Conservation (phyloP, 2,113 vertebrate genomes). For the Pedionomus torquatus region DNA sequence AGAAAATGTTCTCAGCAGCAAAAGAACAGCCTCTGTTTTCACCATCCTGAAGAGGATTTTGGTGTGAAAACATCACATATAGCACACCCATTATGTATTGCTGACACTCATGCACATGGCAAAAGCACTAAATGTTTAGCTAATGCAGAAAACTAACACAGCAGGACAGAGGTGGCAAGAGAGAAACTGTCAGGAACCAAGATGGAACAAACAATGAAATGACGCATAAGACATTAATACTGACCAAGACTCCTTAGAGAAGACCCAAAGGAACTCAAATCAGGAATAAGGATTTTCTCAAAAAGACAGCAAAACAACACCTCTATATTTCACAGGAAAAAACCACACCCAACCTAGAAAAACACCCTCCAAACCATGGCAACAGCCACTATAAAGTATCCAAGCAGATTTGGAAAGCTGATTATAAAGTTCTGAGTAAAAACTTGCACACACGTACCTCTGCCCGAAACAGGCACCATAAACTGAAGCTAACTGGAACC, state of each 20-base stretch:
- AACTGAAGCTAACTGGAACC: background rate
- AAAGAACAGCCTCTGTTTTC: background rate
- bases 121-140: background rate
- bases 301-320: background rate
- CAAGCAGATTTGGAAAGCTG: background rate
- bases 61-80: background rate
- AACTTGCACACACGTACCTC: rapidly evolving
- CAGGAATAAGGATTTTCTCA: background rate
- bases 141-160: background rate
- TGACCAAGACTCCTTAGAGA: background rate
- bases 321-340: background rate
- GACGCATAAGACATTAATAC: background rate
- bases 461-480: background rate
- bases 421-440: background rate
- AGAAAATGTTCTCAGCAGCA: background rate
- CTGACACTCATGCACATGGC: background rate
- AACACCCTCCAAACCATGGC: background rate
- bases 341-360: background rate
- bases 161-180: background rate
- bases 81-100: background rate
- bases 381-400: background rate
- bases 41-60: background rate
- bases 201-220: background rate
- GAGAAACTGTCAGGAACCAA: background rate
- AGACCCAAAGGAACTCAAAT: background rate